Conservation (phyloP, 2,888 invertebrate genomes). For the Crepidodera aurea region DNA sequence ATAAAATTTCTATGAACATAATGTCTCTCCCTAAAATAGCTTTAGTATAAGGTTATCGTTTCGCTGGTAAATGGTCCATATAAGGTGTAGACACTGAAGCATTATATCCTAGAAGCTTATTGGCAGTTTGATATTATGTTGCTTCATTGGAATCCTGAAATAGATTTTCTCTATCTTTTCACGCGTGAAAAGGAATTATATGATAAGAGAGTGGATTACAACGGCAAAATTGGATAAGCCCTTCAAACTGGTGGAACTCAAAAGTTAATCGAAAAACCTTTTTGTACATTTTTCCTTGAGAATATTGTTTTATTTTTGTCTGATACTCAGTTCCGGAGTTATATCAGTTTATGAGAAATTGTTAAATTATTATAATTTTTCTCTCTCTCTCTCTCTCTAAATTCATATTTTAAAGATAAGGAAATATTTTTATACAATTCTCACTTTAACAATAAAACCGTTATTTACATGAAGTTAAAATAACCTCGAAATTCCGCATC, state of each 20-base stretch:
- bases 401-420: no score
- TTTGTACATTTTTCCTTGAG: not conserved
- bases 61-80: conserved; percentile 43
- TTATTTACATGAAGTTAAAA: no score
- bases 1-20: conserved; percentile 38
- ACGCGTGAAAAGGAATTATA: conserved; percentile 26
- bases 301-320: not conserved
- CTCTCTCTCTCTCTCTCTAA: no score
- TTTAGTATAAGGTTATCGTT: conserved; percentile 42
- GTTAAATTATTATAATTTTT: no score
- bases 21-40: conserved; percentile 40
- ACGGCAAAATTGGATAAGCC: conserved; percentile 21
- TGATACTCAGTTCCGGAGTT: no score
- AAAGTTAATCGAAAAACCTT: not conserved
- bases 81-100: conserved; percentile 44
- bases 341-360: no score
- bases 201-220: conserved; percentile 26
- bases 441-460: no score
- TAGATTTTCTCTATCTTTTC: conserved; percentile 22
- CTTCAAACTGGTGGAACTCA: not conserved
- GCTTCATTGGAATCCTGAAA: conserved; percentile 26
- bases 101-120: conserved; percentile 34
- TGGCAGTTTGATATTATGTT: conserved; percentile 30
- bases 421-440: no score
- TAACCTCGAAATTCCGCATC: not conserved